These are phyloP conservation scores for Sparus aurata DNA, from an alignment of 2,797 vertebrate genomes.

Conservation along the genomic window DNA sequence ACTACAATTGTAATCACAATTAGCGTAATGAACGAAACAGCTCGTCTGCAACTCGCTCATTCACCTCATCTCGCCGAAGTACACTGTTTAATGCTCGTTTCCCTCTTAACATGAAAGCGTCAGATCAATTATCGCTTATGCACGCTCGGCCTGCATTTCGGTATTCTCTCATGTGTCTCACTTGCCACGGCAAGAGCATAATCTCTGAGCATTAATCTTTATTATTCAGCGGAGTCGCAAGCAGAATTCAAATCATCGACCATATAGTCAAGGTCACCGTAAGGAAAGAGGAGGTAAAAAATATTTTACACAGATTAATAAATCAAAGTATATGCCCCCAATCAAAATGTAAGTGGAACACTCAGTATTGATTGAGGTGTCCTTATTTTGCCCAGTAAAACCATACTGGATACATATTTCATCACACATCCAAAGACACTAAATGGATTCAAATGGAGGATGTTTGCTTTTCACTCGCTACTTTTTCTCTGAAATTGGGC, in stretches of 20 bases:
- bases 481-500: slow-evolving; percentile 17
- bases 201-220: slow-evolving; percentile 77
- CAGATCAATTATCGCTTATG: slow-evolving; percentile 54
- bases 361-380: slow-evolving; percentile 59
- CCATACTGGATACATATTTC: slow-evolving; percentile 55
- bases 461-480: slow-evolving; percentile 21
- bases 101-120: slow-evolving; percentile 53
- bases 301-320: slow-evolving; percentile 56
- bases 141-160: slow-evolving; percentile 51
- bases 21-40: slow-evolving; percentile 51
- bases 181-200: slow-evolving; percentile 61
- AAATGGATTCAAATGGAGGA: slow-evolving; percentile 32
- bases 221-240: slow-evolving; percentile 65
- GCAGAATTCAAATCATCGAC: slow-evolving; percentile 66
- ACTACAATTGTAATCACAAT: slow-evolving; percentile 46
- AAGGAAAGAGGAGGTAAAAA: slow-evolving; percentile 13
- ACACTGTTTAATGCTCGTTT: slow-evolving; percentile 54
- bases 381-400: slow-evolving; percentile 47
- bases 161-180: slow-evolving; percentile 66
- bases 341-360: slow-evolving; percentile 60
- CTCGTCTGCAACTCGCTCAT: slow-evolving; percentile 36
- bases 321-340: slow-evolving; percentile 52
- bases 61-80: slow-evolving; percentile 32
- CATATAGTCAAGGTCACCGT: slow-evolving; percentile 69
- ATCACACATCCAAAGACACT: slow-evolving; percentile 40